Evolutionary conservation across 2,113 vertebrate genomes (phyloP).

Genomic region (Perca fluviatilis): DNA sequence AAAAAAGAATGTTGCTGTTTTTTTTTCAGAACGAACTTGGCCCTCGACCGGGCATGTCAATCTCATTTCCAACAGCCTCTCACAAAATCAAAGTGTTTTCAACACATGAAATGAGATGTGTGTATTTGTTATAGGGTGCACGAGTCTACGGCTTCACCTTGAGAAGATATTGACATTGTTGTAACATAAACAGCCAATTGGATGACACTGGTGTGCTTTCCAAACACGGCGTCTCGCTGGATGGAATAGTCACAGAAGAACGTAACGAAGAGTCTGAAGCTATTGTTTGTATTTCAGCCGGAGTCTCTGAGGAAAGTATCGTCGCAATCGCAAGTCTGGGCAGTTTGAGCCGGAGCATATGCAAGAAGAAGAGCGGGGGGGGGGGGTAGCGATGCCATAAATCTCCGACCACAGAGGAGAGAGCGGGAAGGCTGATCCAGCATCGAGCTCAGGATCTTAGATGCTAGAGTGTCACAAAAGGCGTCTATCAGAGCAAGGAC

Average conservation of each 20-base stretch:
- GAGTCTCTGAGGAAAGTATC: conserved; percentile 63
- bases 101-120: conserved; percentile 57
- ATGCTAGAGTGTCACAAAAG: conserved; percentile 63
- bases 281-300: conserved; percentile 65
- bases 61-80: conserved; percentile 82
- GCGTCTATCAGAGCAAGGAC: conserved; percentile 67
- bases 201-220: conserved; percentile 48
- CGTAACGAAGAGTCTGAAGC: conserved; percentile 43
- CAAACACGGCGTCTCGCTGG: conserved; percentile 10
- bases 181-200: conserved; percentile 45
- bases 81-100: conserved; percentile 78
- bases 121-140: conserved; percentile 55
- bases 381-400: conserved; percentile 55
- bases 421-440: conserved; percentile 69
- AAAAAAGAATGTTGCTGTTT: conserved; percentile 63
- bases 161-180: conserved; percentile 72
- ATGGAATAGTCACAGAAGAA: conserved; percentile 49
- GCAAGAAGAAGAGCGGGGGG: conserved; percentile 29
- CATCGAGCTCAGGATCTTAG: conserved; percentile 76
- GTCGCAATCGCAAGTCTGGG: conserved; percentile 37
- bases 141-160: conserved; percentile 73
- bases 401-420: conserved; percentile 70
- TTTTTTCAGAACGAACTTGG: conserved; percentile 78
- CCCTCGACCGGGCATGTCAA: conserved; percentile 79
- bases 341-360: conserved; percentile 50